Evolutionary conservation across 2,888 invertebrate genomes (phyloP).

Genomic region (Ophioninae sp.): DNA sequence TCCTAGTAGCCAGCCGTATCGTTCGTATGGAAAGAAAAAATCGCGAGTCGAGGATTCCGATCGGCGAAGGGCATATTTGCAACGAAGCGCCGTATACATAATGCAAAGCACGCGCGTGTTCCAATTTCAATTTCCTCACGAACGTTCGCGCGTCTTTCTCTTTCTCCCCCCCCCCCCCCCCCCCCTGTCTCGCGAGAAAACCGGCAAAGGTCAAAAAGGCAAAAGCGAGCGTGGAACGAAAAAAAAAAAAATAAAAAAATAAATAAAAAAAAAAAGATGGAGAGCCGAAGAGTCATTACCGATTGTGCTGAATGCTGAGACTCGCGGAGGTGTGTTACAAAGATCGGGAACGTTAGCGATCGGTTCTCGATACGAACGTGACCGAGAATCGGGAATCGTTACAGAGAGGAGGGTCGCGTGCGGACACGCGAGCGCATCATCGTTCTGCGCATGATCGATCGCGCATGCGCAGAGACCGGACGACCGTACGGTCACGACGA

Average conservation of each 20-base stretch:
- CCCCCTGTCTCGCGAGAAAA: constrained; percentile 6
- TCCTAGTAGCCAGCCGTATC: too few relatives aligned
- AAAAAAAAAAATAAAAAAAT: neutral
- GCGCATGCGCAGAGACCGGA: constrained; percentile 21
- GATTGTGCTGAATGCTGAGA: constrained; percentile 1
- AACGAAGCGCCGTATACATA: constrained; percentile 14
- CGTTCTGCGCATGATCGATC: neutral
- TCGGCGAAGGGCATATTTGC: neutral
- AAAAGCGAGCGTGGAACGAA: constrained; percentile 11
- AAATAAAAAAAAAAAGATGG: neutral
- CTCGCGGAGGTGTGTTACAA: neutral
- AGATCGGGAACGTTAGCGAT: neutral
- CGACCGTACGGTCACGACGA: constrained; percentile 47
- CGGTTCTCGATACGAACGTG: neutral
- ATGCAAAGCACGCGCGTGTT: constrained; percentile 41
- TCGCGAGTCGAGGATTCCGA: neutral
- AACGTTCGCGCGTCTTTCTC: neutral
- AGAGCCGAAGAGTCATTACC: constrained; percentile 19
- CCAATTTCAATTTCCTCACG: constrained; percentile 50
- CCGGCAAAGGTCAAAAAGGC: constrained; percentile 24
- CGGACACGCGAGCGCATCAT: neutral
- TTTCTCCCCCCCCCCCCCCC: neutral
- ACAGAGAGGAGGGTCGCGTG: neutral
- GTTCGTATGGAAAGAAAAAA: neutral
- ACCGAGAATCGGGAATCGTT: neutral